Evolutionary conservation across 2,113 vertebrate species (phyloP).

Genomic region (Chloropsis cyanopogon): DNA sequence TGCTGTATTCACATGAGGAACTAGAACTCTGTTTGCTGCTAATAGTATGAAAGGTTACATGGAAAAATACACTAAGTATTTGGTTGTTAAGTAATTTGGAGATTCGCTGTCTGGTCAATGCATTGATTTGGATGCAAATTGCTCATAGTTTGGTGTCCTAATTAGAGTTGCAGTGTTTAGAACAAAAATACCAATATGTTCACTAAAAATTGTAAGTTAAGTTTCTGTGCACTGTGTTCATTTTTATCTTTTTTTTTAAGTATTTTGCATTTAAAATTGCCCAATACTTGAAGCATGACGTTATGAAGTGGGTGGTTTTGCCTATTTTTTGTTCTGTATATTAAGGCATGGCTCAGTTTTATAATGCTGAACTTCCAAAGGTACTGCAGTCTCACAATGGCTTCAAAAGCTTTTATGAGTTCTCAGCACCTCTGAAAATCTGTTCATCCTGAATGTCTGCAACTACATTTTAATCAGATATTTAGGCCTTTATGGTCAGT

Average conservation of each 20-base stretch:
- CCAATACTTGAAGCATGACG: not conserved
- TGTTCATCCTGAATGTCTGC: not conserved
- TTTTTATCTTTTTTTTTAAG: not conserved
- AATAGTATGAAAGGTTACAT: not conserved
- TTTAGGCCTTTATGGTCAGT: not conserved
- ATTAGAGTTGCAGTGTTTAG: not conserved
- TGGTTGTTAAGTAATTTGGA: not conserved
- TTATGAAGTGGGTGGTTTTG: not conserved
- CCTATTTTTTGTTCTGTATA: not conserved
- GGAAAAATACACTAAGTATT: not conserved
- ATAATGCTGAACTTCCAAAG: not conserved
- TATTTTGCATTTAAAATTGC: not conserved
- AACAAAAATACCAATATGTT: not conserved
- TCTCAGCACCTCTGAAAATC: not conserved
- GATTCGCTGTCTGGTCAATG: not conserved
- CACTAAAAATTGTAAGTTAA: not conserved
- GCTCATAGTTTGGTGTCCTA: not conserved
- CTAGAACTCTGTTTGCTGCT: not conserved
- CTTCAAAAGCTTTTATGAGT: not conserved
- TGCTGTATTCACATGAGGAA: not conserved
- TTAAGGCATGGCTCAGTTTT: not conserved
- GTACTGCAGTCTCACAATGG: not conserved
- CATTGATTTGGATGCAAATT: slow-evolving; percentile 16
- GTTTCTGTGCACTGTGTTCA: not conserved
- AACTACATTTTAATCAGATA: not conserved